A percentile compares a stretch with the other conserved stretches of the same genome.
These are phyloP conservation scores for Frieseomelitta varia DNA, from an alignment of 1,140 invertebrate genomes.

Conservation along the genomic window DNA sequence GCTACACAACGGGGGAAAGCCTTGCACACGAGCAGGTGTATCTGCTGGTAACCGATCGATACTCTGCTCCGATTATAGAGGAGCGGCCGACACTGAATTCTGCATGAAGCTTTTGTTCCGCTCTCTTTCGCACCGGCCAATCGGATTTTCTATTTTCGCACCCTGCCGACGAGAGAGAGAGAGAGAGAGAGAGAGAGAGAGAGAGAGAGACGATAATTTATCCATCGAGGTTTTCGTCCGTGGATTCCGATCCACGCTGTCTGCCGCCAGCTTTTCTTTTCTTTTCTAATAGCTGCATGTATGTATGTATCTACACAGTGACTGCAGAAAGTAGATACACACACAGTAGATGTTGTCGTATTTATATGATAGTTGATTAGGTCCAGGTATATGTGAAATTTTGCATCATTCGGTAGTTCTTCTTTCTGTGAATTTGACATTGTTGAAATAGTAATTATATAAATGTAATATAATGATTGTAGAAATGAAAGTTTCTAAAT, in stretches of 20 bases:
- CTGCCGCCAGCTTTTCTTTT: background rate
- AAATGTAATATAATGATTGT: too few relatives aligned
- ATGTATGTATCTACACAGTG: too few relatives aligned
- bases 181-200: too few relatives aligned
- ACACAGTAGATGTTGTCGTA: too few relatives aligned
- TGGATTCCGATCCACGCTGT: background rate
- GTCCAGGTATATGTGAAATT: too few relatives aligned
- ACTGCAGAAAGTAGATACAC: too few relatives aligned
- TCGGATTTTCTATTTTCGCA: conserved; percentile 69
- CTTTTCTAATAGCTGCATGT: background rate
- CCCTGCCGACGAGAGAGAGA: conserved; percentile 39
- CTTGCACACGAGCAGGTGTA: conserved; percentile 62
- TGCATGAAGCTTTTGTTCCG: conserved; percentile 72
- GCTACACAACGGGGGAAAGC: conserved; percentile 39
- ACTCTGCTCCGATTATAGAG: conserved; percentile 71
- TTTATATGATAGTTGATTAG: too few relatives aligned
- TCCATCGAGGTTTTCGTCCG: conserved; percentile 24
- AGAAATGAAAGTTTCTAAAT: too few relatives aligned
- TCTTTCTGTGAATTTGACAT: too few relatives aligned
- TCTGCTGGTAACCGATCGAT: conserved; percentile 66
- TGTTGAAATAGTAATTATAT: too few relatives aligned
- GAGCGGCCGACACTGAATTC: conserved; percentile 71
- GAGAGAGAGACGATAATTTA: conserved; percentile 31
- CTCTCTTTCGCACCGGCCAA: conserved; percentile 68
- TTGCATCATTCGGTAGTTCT: too few relatives aligned